Evolutionary conservation across 2,113 vertebrate species (phyloP), one percentile per base, ranked within the genome.

Genomic region (Cathartes aura): DNA sequence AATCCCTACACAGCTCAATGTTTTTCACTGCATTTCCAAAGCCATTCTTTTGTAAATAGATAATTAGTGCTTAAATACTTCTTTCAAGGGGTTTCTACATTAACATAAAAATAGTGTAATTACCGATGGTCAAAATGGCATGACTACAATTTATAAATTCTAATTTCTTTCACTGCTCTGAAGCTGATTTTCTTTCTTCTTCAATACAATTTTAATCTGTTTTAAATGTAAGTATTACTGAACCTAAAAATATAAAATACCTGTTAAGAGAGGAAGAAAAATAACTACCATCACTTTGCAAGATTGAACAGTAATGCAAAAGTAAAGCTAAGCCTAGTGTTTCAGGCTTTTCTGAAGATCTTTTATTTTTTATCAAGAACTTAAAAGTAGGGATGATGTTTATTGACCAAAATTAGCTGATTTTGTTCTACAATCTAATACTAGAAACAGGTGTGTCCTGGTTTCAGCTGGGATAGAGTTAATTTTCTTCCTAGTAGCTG

Each of bases 61-160:
- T 97, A 97, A 98, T 98, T 98, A 97, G 92, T 89, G 72, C 94
- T 90, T 97, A 96, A 97, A 92, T 87, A 94, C 94, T 95, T 97
- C 95, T 97, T 98, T 96, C 96, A 96, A 95, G 96, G 87, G 96
- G 93, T 45, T 97, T 93, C 88, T 72, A 48, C 90, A 91, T 96
- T 96, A 98, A 94, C 97, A 96, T 82, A 89, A 97, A 98, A 97
- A 97, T 93, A 93, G 95, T 93, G 79, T 93, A 97, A 97, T 97
- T 94, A 96, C 5, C 0, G 27, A 87, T 94, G 97, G 96, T 96
- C 97, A 95, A 97, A 98, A 96, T 94, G 84, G 27, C 95, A 96
- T 60, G 94, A 87, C 96, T 94, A 94, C 85, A 89, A 84, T 95
- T 94, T 82, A 85, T 94, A 96, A 95, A 96, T 96, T 95, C 87